Conservation (phyloP, 2,888 invertebrate species). For the Lagria hirta region DNA sequence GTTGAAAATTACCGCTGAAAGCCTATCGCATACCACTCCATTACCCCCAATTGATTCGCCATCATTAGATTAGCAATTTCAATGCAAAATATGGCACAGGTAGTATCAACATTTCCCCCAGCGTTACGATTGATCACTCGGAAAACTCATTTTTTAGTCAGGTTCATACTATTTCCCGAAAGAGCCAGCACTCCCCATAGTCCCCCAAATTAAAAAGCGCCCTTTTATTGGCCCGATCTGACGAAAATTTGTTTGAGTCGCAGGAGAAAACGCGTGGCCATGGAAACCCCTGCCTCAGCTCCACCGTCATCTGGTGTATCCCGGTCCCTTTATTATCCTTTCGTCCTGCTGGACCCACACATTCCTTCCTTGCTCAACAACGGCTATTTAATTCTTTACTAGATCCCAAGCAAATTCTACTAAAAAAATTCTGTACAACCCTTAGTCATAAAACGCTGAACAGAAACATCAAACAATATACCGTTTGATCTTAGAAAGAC, state of each 20-base stretch:
- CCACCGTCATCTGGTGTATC: conserved; percentile 45
- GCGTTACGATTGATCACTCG: conserved; percentile 43
- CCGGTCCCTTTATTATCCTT: conserved; percentile 40
- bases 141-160: conserved; percentile 41
- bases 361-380: no score
- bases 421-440: no score
- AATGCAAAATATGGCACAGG: no score
- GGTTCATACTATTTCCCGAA: conserved; percentile 38
- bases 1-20: no score
- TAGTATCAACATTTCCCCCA: conserved; percentile 17
- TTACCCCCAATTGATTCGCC: no score
- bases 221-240: conserved; percentile 2
- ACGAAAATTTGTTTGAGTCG: conserved; percentile 29
- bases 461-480: no score
- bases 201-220: conserved; percentile 29
- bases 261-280: conserved; percentile 42
- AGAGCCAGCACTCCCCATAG: conserved; percentile 33
- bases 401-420: not conserved
- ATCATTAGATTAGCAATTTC: conserved; percentile 1
- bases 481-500: no score
- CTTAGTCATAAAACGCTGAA: no score
- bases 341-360: conserved; percentile 37
- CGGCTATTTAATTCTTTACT: no score
- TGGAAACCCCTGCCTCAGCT: conserved; percentile 46
- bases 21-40: no score